Evolutionary conservation across 2,888 invertebrate genomes (phyloP), one percentile per base, ranked within the genome.

Genomic region (Phyllotreta striolata): DNA sequence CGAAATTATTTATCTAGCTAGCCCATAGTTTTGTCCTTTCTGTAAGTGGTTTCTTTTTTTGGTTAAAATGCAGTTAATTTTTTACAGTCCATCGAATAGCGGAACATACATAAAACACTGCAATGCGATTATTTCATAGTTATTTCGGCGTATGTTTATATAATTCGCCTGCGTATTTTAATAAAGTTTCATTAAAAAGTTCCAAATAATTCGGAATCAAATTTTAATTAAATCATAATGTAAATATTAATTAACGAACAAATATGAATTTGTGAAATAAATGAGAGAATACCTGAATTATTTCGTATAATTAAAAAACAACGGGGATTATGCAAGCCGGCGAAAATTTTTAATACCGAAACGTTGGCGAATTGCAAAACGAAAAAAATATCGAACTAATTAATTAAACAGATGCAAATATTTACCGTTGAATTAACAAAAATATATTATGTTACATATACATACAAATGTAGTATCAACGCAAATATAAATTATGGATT

Each of bases 141-240:
- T 43, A 56, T 47, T 56, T 52, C 43, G 9, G 43, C 41, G 10
- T 40, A 49, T 64, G 56, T 62, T 57, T 66, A 63, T 61, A 51
- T 46, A 56, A 61, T 61, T 57, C 43, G 13, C 47, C 40, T 13
- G 41, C 41, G 13, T 56, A 64, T 46, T 65, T 62, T 52, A 37
- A 55, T 61, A 49, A 47, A 61, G 41, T 64, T 63, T 62, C 63
- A 68, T 61, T 63, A 54, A 62, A 69, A 66, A 65, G 37, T 55
- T 57, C 56, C 62, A 56, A 61, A 65, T 61, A 68, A 63, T 63
- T 56, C 64, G 51, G 55, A 63, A 63, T 63, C 49, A 62, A 59
- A 65, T 65, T 67, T 69, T 65, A 67, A 66, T 69, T 63, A 60
- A 69, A 68, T 62, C 62, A 66, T 58, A 66, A 63, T 59, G 52